Percentiles rank a stretch among this genome's conserved stretches.
Conservation (phyloP, 2,888 invertebrate species). For the Perizoma affinitatum region DNA sequence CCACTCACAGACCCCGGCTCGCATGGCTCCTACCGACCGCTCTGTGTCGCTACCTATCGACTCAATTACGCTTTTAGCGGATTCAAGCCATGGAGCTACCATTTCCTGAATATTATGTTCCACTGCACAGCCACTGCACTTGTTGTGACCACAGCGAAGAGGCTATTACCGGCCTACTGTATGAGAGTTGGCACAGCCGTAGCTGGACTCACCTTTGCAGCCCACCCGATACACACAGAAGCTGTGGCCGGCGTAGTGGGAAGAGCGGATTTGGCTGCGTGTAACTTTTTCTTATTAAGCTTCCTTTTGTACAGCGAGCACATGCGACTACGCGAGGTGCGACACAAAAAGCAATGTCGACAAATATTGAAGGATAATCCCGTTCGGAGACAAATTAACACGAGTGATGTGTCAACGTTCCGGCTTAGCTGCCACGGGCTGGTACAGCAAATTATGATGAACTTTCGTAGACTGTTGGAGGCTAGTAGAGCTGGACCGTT, state of each 20-base stretch:
- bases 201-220: slow-evolving; percentile 94
- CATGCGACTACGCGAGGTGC: slow-evolving; percentile 85
- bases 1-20: slow-evolving; percentile 96
- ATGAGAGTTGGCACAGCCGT: slow-evolving; percentile 88
- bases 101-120: slow-evolving; percentile 92
- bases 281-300: slow-evolving; percentile 94
- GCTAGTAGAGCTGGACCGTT: slow-evolving; percentile 71
- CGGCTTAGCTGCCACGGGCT: slow-evolving; percentile 74
- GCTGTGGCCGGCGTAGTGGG: slow-evolving; percentile 98
- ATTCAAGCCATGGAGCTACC: slow-evolving; percentile 92
- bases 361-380: slow-evolving; percentile 60
- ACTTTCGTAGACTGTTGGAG: slow-evolving; percentile 70
- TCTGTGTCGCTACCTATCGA: slow-evolving; percentile 95
- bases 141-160: slow-evolving; percentile 90
- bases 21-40: slow-evolving; percentile 98
- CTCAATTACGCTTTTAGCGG: slow-evolving; percentile 92
- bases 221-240: slow-evolving; percentile 98
- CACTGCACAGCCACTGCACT: slow-evolving; percentile 94
- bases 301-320: slow-evolving; percentile 94
- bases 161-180: slow-evolving; percentile 86
- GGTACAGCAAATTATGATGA: slow-evolving; percentile 74
- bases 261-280: slow-evolving; percentile 96
- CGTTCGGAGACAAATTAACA: slow-evolving; percentile 54
- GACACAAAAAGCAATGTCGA: slow-evolving; percentile 67
- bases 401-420: slow-evolving; percentile 61